These are phyloP conservation scores for Neopelma chrysocephalum DNA, from an alignment of 2,797 vertebrate species.

Conservation along the genomic window DNA sequence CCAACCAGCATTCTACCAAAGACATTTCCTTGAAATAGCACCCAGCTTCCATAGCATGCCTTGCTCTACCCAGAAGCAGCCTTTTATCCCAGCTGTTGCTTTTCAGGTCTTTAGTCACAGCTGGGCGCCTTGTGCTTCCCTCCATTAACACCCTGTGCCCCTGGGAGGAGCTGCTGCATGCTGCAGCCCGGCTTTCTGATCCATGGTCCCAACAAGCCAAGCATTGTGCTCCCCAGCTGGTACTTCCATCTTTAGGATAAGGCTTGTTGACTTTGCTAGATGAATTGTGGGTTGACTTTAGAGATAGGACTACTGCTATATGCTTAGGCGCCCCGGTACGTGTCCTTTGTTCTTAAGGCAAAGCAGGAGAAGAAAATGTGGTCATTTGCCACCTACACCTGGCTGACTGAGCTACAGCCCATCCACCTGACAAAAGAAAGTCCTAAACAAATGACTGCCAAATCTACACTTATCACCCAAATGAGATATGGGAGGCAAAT, in stretches of 20 bases:
- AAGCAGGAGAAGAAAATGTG: not conserved
- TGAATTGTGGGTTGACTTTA: not conserved
- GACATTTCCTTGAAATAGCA: not conserved
- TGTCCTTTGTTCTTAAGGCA: not conserved
- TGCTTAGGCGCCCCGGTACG: rapidly evolving
- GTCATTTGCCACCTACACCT: not conserved
- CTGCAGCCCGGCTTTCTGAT: not conserved
- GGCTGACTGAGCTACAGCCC: not conserved
- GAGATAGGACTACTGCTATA: not conserved
- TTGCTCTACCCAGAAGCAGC: not conserved
- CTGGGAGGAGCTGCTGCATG: not conserved
- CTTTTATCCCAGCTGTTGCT: not conserved
- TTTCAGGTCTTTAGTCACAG: not conserved
- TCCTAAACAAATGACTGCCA: not conserved
- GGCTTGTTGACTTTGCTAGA: not conserved
- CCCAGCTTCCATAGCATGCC: not conserved
- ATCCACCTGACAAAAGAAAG: not conserved
- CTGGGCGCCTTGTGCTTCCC: not conserved
- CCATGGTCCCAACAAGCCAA: not conserved
- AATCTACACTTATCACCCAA: not conserved
- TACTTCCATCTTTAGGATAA: not conserved
- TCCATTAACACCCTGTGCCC: not conserved
- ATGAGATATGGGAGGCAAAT: not conserved
- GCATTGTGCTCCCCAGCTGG: not conserved
- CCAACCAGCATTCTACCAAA: not conserved